A percentile compares a stretch with the other conserved stretches of the same genome.
phyloP scores from a whole-genome alignment of 2,797 vertebrate species.

The Parotocinclus haroldoi region DNA sequence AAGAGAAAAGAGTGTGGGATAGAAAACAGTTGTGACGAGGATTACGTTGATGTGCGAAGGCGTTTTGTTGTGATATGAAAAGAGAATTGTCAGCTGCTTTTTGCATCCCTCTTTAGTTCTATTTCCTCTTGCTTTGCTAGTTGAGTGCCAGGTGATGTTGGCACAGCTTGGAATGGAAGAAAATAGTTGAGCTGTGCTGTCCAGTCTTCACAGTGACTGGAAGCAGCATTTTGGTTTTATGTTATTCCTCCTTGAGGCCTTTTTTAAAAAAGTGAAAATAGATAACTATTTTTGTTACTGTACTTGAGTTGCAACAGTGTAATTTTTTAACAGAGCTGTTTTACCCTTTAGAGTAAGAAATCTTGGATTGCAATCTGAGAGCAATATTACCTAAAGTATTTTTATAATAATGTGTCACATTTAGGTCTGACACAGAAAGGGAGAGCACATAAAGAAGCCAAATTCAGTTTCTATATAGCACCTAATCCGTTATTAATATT shows the following conservation, averaged over 20 bases:
- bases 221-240: slow-evolving; percentile 17
- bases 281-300: slow-evolving; percentile 40
- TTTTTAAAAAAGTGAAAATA: slow-evolving; percentile 23
- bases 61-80: slow-evolving; percentile 4
- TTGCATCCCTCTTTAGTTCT: background rate
- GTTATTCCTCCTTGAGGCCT: slow-evolving; percentile 15
- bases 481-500: background rate
- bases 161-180: background rate
- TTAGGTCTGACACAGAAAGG: background rate
- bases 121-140: background rate
- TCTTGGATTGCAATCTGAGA: slow-evolving; percentile 16
- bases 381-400: slow-evolving; percentile 35
- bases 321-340: slow-evolving; percentile 22
- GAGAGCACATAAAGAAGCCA: background rate
- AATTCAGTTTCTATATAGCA: background rate
- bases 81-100: background rate
- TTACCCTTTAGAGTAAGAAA: slow-evolving; percentile 4
- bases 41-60: slow-evolving; percentile 21
- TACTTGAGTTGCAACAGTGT: slow-evolving; percentile 25
- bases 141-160: slow-evolving; percentile 1
- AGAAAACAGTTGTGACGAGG: slow-evolving; percentile 10
- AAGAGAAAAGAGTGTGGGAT: slow-evolving; percentile 6
- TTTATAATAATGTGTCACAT: background rate
- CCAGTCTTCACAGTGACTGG: background rate
- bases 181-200: background rate